These are phyloP conservation scores for Furcula furcula DNA, from an alignment of 2,888 invertebrate genomes.

Conservation along the genomic window DNA sequence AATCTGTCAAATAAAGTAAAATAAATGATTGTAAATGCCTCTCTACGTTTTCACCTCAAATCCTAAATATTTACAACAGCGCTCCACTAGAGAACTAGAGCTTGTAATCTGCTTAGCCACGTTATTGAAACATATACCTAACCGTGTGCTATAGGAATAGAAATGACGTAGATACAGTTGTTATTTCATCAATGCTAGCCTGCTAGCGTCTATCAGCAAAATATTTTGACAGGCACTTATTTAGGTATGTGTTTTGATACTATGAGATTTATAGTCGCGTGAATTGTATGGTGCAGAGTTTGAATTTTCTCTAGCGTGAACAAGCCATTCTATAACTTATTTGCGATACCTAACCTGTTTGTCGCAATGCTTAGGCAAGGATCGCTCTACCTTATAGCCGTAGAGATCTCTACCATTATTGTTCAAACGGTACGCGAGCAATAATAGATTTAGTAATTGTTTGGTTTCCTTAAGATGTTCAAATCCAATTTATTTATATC, in stretches of 20 bases:
- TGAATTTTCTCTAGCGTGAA: too few species aligned
- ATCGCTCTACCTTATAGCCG: too few species aligned
- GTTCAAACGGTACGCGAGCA: too few species aligned
- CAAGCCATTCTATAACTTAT: too few species aligned
- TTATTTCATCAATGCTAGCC: slow-evolving; percentile 44
- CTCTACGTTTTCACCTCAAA: slow-evolving; percentile 14
- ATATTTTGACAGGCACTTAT: slow-evolving; percentile 38
- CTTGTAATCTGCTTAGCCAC: slow-evolving; percentile 30
- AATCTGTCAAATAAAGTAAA: slow-evolving; percentile 22
- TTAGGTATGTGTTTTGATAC: slow-evolving; percentile 18
- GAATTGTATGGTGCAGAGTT: slow-evolving; percentile 1
- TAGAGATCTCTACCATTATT: too few species aligned
- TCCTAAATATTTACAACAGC: slow-evolving; percentile 46
- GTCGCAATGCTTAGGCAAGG: too few species aligned
- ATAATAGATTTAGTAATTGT: too few species aligned
- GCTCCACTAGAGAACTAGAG: slow-evolving; percentile 32
- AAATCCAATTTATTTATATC: too few species aligned
- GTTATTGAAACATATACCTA: slow-evolving; percentile 12
- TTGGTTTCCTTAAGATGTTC: too few species aligned
- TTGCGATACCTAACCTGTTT: too few species aligned
- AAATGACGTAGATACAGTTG: slow-evolving; percentile 46
- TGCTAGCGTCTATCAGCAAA: slow-evolving; percentile 32
- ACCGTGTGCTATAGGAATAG: slow-evolving; percentile 35
- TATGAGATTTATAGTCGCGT: slow-evolving; percentile 9
- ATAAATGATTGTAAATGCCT: neutral